Evolutionary conservation across 2,797 vertebrate species (phyloP).

Genomic region (Alcedo quadribrachys): DNA sequence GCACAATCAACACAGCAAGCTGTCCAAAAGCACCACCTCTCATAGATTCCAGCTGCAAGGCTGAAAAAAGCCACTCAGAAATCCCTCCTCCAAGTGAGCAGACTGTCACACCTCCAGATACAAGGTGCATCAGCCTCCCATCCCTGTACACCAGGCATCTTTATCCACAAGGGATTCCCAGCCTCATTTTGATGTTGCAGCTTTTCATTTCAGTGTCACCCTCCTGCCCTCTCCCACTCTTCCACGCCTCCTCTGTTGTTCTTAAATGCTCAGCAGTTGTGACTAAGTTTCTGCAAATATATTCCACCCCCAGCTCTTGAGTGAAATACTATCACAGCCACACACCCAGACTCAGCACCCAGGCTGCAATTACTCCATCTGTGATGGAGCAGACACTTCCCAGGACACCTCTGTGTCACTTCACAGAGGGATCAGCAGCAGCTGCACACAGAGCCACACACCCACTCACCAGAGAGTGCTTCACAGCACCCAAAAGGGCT

Average conservation of each 20-base stretch:
- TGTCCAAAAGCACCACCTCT: not conserved
- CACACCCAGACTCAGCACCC: not conserved
- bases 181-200: not conserved
- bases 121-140: not conserved
- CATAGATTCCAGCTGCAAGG: not conserved
- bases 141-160: not conserved
- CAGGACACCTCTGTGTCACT: not conserved
- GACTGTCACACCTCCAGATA: not conserved
- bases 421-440: not conserved
- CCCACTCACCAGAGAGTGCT: not conserved
- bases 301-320: slow-evolving; percentile 51
- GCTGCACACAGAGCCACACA: not conserved
- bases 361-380: slow-evolving; percentile 23
- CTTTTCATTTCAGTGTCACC: not conserved
- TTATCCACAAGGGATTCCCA: not conserved
- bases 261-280: slow-evolving; percentile 4
- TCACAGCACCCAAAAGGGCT: not conserved
- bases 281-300: slow-evolving; percentile 42
- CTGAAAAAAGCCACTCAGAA: not conserved
- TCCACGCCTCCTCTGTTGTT: not conserved
- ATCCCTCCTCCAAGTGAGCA: not conserved
- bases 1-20: not conserved
- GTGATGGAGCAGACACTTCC: not conserved
- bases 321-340: not conserved
- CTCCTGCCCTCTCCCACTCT: not conserved